phyloP scores from a whole-genome alignment of 2,113 vertebrate species.

The Salvelinus sp. region DNA sequence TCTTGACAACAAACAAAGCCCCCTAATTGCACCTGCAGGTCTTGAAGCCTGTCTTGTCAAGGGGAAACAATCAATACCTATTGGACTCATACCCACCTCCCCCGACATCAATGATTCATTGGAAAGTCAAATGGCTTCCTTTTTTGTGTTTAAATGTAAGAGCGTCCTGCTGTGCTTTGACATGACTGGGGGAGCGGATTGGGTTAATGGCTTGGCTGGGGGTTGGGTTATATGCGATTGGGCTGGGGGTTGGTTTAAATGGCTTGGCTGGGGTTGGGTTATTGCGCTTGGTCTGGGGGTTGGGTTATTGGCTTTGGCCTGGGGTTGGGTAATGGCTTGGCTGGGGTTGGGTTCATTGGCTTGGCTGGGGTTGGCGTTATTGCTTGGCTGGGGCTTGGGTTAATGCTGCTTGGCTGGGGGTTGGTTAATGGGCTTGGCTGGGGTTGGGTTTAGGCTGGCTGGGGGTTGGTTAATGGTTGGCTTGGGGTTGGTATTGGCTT shows the following conservation, averaged over 20 bases:
- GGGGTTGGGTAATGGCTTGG: no score
- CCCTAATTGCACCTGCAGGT: constrained; percentile 45
- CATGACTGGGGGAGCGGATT: neutral
- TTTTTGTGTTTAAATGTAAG: constrained; percentile 29
- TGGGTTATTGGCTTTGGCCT: neutral
- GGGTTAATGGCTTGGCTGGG: neutral
- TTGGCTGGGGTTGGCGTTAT: no score
- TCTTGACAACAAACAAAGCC: neutral
- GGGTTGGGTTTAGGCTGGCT: neutral
- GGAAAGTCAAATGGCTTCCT: constrained; percentile 48
- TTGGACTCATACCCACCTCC: constrained; percentile 14
- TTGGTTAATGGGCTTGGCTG: no score
- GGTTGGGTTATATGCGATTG: no score
- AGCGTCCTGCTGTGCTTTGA: no score
- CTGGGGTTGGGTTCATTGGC: no score
- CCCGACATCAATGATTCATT: constrained; percentile 53
- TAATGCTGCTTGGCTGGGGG: no score
- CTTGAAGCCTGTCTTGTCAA: constrained; percentile 21
- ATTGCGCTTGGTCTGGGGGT: neutral
- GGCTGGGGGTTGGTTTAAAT: no score
- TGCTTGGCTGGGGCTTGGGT: no score
- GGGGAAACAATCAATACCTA: no score
- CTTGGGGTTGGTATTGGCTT: no score
- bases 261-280: neutral
- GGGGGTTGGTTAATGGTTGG: no score